Percentiles rank a stretch among this genome's conserved stretches.
phyloP scores from a whole-genome alignment of 2,888 invertebrate species.

The Scaptomyza caliginosa region DNA sequence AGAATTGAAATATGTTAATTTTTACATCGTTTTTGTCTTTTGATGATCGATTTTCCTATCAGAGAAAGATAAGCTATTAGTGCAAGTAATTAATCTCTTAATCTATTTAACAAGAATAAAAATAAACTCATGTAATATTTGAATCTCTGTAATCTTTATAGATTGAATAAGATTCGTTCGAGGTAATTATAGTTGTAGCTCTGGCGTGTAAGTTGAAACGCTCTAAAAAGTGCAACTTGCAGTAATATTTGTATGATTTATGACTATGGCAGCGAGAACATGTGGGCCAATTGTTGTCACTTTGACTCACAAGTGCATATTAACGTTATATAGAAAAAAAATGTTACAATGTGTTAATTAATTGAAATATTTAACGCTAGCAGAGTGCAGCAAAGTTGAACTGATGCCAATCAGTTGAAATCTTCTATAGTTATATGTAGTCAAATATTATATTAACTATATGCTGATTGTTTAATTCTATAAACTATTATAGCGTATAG shows the following conservation, averaged over 20 bases:
- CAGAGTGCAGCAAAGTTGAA: conserved; percentile 17
- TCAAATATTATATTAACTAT: neutral
- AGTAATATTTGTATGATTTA: neutral
- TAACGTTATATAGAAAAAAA: neutral
- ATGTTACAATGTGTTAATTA: conserved; percentile 22
- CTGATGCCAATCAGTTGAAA: conserved; percentile 10
- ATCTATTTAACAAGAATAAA: neutral
- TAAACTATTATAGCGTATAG: conserved; percentile 1
- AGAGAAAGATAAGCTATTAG: too few relatives aligned
- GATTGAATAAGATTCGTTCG: neutral
- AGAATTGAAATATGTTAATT: neutral
- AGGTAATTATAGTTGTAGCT: neutral
- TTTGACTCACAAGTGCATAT: conserved; percentile 32
- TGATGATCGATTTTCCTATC: neutral
- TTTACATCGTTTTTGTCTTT: neutral
- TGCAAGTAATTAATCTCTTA: too few relatives aligned
- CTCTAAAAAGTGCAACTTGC: neutral
- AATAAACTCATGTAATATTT: neutral
- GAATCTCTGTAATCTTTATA: neutral
- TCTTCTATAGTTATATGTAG: conserved; percentile 3
- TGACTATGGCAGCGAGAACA: conserved; percentile 1
- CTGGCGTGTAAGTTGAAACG: neutral
- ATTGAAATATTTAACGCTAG: conserved; percentile 31
- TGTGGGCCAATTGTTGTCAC: conserved; percentile 1
- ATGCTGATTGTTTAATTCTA: neutral